phyloP scores from a whole-genome alignment of 2,113 vertebrate species.

The Glaucomys volans region DNA sequence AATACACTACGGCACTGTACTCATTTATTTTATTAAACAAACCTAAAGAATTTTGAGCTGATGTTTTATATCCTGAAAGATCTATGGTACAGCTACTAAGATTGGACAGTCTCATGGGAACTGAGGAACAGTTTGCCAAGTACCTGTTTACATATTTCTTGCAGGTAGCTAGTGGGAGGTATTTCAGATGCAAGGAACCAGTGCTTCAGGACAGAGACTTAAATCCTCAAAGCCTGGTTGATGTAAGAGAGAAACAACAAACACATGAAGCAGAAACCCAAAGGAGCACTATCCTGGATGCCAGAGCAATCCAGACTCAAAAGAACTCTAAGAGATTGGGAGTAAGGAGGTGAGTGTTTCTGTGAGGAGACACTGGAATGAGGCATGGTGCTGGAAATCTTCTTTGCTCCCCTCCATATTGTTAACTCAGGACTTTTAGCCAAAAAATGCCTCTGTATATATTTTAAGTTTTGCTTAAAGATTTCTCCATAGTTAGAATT shows the following conservation, averaged over 20 bases:
- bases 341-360: not conserved
- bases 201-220: not conserved
- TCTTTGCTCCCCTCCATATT: not conserved
- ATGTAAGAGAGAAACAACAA: not conserved
- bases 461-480: not conserved
- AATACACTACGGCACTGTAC: not conserved
- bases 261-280: not conserved
- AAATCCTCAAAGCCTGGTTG: not conserved
- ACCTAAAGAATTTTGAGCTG: not conserved
- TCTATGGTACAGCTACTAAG: not conserved
- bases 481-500: not conserved
- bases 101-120: not conserved
- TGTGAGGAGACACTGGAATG: not conserved
- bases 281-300: not conserved
- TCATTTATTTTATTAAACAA: not conserved
- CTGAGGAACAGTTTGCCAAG: not conserved
- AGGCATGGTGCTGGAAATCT: not conserved
- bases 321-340: not conserved
- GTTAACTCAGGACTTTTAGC: too few species aligned
- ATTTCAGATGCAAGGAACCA: not conserved
- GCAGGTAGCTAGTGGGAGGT: not conserved
- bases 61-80: not conserved
- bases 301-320: not conserved
- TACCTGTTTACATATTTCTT: not conserved
- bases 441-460: not conserved